Base-by-base conservation (phyloP, 2,888 invertebrate genomes). In the Chorisops tibialis region DNA sequence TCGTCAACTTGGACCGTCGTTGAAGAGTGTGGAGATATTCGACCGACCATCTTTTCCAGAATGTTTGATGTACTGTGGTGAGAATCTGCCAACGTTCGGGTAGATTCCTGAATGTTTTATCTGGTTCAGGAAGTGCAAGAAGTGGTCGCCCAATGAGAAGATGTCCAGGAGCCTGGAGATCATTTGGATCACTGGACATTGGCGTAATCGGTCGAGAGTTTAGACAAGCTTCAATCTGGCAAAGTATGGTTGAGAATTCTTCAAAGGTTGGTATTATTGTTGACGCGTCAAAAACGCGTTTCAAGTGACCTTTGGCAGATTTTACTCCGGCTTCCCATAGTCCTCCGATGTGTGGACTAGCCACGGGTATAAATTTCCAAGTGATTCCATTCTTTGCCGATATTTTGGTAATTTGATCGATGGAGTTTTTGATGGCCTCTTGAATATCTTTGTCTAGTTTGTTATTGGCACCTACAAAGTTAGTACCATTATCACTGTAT, bases 21-120 rank as follows among this genome's bases (percentile, higher is more conserved):
- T 48, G 48, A 11, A 48, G 22, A 14, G 7, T 6, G 7, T 12
- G 12, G n/a, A 48, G 48, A 48, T 48, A 48, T 16, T 48, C 48
- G 11, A 6, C 4, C 4, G 7, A 4, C 48, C 48, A 48, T n/a
- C n/a, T n/a, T n/a, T 19, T 19, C 67, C 65, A 67, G 35, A 67
- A 67, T 9, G 51, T 61, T 51, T 65, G 63, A 45, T 30, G 49
- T 48, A 43, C 21, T 50, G 37, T 58, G 2, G 49, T 62, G 11
- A 37, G 11, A 37, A 37, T 11, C 7, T 37, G 7, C 37, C 37
- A 37, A 7, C 37, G 7, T 37, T 37, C 9, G 11, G 11, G 37
- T 11, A 12, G 43, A 11, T 6, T 11, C 7, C 7, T 14, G 7
- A 11, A 6, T 6, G 16, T 43, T 43, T 11, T n/a, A n/a, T n/a